Percentiles rank a stretch among this genome's conserved stretches.
These are phyloP conservation scores for Hipparchia semele DNA, from an alignment of 2,888 invertebrate genomes.

Conservation along the genomic window DNA sequence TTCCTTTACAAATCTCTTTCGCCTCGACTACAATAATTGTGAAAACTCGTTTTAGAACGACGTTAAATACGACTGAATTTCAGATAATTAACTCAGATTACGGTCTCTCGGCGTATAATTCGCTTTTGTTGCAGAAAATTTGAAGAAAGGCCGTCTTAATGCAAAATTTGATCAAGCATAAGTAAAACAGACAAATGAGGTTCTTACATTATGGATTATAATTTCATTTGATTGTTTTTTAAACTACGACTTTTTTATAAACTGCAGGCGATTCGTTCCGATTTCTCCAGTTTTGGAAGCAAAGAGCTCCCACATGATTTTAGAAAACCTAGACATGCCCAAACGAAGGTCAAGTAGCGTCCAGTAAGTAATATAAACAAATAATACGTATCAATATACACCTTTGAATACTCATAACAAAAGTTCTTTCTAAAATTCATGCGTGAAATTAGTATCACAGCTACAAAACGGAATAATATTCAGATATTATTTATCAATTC, in stretches of 20 bases:
- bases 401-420: too few relatives aligned
- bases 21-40: slow-evolving; percentile 74
- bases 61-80: slow-evolving; percentile 76
- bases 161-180: slow-evolving; percentile 37
- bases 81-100: slow-evolving; percentile 80
- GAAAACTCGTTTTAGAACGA: slow-evolving; percentile 74
- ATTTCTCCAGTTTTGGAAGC: too few relatives aligned
- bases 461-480: slow-evolving; percentile 21
- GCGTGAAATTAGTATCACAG: slow-evolving; percentile 27
- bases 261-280: too few relatives aligned
- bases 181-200: slow-evolving; percentile 21
- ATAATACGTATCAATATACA: too few relatives aligned
- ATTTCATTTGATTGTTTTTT: not conserved
- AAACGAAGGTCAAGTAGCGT: too few relatives aligned
- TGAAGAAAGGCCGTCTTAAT: slow-evolving; percentile 49
- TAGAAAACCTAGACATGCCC: too few relatives aligned
- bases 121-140: slow-evolving; percentile 66
- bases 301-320: too few relatives aligned
- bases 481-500: slow-evolving; percentile 42
- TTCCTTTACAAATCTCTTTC: slow-evolving; percentile 76
- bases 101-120: slow-evolving; percentile 67
- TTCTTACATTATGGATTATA: not conserved
- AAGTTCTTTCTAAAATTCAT: too few relatives aligned
- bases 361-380: too few relatives aligned
- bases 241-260: not conserved